phyloP scores from a whole-genome alignment of 2,888 invertebrate genomes.

The Barypeithes pellucidus region DNA sequence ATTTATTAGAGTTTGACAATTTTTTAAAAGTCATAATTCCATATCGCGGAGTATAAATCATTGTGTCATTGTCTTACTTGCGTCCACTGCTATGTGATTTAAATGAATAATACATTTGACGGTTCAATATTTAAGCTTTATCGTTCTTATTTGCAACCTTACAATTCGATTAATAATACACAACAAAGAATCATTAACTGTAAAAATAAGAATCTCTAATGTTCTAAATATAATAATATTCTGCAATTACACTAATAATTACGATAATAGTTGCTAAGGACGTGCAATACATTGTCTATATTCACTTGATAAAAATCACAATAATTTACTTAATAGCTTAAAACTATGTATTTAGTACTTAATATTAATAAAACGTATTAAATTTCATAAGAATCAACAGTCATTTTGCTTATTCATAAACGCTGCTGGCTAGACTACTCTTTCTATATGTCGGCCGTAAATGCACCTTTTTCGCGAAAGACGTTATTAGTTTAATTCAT shows the following conservation, averaged over 20 bases:
- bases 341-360: constrained; percentile 20
- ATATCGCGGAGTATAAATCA: no score
- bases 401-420: neutral
- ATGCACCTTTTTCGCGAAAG: no score
- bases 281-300: constrained; percentile 19
- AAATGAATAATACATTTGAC: no score
- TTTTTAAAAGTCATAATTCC: no score
- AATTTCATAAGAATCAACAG: constrained; percentile 42
- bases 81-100: no score
- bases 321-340: constrained; percentile 26
- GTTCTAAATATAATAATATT: constrained; percentile 1
- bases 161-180: neutral
- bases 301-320: constrained; percentile 34
- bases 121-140: no score
- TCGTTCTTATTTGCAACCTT: no score
- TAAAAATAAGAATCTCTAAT: constrained; percentile 4
- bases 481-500: no score
- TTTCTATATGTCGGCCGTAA: no score
- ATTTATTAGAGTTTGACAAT: no score
- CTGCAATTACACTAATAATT: neutral
- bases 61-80: no score
- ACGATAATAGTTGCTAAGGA: constrained; percentile 22
- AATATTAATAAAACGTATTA: constrained; percentile 10
- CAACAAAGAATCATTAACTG: neutral
- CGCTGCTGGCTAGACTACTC: no score